Evolutionary conservation across 2,113 vertebrate species (phyloP), one percentile per base, ranked within the genome.

Genomic region (Ascaphus truei): DNA sequence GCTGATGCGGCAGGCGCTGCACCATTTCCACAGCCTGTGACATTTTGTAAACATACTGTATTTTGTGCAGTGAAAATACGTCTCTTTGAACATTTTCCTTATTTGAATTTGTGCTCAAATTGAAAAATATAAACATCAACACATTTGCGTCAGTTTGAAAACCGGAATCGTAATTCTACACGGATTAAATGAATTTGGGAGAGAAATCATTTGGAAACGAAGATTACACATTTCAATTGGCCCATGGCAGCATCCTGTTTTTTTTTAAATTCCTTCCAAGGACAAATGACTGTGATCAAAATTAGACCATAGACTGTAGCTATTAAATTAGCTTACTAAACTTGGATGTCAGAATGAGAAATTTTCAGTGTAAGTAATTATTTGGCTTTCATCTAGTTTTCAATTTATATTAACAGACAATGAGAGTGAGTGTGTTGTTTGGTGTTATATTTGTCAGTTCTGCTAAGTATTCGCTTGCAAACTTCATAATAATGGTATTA

Each of bases 321-420:
- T 55, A 55, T 55, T 55, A 31, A 55, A 55, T 55, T 31, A 55
- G 27, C 16, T 55, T 27, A 31, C 27, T 4, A n/a, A 55, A 55
- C 27, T 31, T 27, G 41, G 51, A 55, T 55, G 26, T 31, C 51
- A 55, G 51, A 55, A 30, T 15, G 12, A 15, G 48, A 52, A 52
- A 55, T 26, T 31, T 55, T 55, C 51, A 55, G n/a, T 55, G 51
- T 55, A 55, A 55, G 51, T 55, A 55, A 55, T 55, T 55, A 55
- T 55, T 55, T 55, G 51, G 51, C 51, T 31, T 55, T 55, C 26
- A 55, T 55, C 51, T 30, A 16, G 25, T 31, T 31, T 55, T 31
- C 51, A 26, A 16, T 55, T 55, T 55, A 26, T 55, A 31, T 55
- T 55, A 55, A 8, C 51, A 55, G 13, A 16, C 51, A 18, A 18